Evolutionary conservation across 2,797 vertebrate species (phyloP).

Genomic region (Astyanax mexicanus): DNA sequence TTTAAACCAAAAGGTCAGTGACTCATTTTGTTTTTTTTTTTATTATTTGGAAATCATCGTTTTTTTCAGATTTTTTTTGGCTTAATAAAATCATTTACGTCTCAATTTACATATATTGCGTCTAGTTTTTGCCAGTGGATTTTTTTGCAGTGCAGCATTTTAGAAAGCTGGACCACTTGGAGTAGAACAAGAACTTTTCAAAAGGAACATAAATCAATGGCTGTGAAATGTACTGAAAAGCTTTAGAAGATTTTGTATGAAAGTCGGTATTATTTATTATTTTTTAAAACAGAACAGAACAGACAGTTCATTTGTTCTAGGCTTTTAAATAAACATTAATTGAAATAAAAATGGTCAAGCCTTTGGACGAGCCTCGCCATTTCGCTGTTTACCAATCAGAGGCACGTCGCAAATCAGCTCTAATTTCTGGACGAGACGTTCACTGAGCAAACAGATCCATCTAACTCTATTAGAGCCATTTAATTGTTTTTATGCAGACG

Average conservation of each 20-base stretch:
- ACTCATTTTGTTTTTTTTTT: too few species aligned
- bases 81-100: too few species aligned
- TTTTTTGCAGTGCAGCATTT: too few species aligned
- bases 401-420: not conserved
- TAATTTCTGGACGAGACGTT: not conserved
- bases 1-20: too few species aligned
- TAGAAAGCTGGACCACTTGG: too few species aligned
- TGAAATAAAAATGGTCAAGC: not conserved
- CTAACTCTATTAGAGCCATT: not conserved
- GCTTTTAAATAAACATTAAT: slow-evolving; percentile 7
- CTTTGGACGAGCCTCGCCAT: not conserved
- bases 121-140: too few species aligned
- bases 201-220: not conserved
- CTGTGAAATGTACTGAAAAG: not conserved
- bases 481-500: not conserved
- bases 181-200: too few species aligned
- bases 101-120: too few species aligned
- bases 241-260: not conserved
- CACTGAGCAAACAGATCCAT: not conserved
- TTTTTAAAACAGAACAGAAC: not conserved
- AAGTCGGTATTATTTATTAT: not conserved
- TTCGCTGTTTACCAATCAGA: not conserved
- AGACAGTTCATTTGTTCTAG: not conserved
- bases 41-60: too few species aligned
- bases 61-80: too few species aligned